Evolutionary conservation across 2,797 vertebrate species (phyloP), one percentile per base, ranked within the genome.

Genomic region (Etheostoma perlongum): DNA sequence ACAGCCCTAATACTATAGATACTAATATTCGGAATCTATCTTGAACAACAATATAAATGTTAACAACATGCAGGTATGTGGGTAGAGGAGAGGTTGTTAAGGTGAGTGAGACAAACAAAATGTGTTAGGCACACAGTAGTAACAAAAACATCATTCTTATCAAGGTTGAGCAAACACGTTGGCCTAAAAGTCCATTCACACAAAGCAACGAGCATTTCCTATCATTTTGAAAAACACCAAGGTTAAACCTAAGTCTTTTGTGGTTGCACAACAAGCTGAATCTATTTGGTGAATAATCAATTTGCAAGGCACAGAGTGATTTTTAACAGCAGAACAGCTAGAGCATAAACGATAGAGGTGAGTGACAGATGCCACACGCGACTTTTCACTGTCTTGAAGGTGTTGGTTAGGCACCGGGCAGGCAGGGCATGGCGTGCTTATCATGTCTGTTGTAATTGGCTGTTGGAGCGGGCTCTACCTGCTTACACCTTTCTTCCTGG

Each of bases 401-500:
- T 78, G 78, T 69, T 78, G 85, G 92, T 94, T 93, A 94, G 90
- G 82, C 74, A 64, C 78, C 44, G 40, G 76, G 82, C 81, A 88
- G 88, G 85, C 83, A 65, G 77, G 82, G 74, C 76, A 49, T 83
- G 69, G 77, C 86, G 91, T 94, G 90, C 90, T 92, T 78, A 53
- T 58, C 71, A 76, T 84, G 71, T 79, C 59, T 84, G 82, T 81
- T 82, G 85, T 65, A 81, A 82, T 76, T 67, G 84, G 82, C 75
- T 55, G 62, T 42, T 18, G 59, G 72, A 48, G 76, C 6, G 76
- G 74, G 83, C 70, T 95, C 96, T 98, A 98, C 97, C 97, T 98
- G 97, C 96, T 98, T 98, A 94, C 97, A 97, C 90, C 96, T 96
- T 81, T 98, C 97, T 93, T 98, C 97, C 95, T 96, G 95, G 95